These are phyloP conservation scores for Argya squamiceps DNA, from an alignment of 2,797 vertebrate species.

Conservation along the genomic window DNA sequence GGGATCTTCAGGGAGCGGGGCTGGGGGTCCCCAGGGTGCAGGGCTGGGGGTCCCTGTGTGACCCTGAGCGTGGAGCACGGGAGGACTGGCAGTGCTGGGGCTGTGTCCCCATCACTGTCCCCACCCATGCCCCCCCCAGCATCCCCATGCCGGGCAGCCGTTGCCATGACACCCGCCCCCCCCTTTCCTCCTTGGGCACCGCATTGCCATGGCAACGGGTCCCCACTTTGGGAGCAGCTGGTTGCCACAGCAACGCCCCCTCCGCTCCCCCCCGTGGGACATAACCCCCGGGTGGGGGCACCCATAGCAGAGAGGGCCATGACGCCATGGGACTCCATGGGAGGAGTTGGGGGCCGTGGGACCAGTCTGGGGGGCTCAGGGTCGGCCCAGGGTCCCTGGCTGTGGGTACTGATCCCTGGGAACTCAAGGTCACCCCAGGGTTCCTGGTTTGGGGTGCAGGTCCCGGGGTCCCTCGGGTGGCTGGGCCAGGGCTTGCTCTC, in stretches of 20 bases:
- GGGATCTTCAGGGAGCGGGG: background rate
- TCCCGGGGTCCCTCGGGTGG: accelerated
- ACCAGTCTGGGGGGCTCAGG: background rate
- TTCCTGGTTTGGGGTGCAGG: background rate
- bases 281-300: background rate
- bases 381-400: background rate
- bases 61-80: background rate
- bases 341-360: accelerated
- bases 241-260: background rate
- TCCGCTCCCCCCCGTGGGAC: background rate
- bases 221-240: constrained; percentile 41
- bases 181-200: constrained; percentile 45
- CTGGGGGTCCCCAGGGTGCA: background rate
- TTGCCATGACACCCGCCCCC: constrained; percentile 46
- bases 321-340: background rate
- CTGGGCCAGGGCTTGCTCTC: background rate
- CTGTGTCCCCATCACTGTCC: background rate
- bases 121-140: background rate
- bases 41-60: background rate
- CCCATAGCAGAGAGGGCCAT: accelerated
- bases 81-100: background rate
- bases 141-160: constrained; percentile 30
- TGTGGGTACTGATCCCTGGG: background rate
- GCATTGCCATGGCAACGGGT: background rate
- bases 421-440: background rate